A percentile compares a stretch with the other conserved stretches of the same genome.
Evolutionary conservation across 2,113 vertebrate species (phyloP).

Genomic region (Mus pahari): DNA sequence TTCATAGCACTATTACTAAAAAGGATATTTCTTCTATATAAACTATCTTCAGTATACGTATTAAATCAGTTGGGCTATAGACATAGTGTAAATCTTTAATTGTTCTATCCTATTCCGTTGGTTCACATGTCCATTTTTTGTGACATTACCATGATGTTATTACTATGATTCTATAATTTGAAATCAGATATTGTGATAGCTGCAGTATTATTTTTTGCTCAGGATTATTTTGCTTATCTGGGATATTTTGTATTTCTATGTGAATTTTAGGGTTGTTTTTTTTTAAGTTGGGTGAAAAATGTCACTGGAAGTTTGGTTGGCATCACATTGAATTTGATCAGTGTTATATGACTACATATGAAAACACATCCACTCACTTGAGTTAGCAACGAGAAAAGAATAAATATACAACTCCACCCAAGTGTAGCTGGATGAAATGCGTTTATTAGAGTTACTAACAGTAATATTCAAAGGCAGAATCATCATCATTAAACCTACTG

Average conservation of each 20-base stretch:
- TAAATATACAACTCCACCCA: not conserved
- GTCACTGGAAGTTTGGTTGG: not conserved
- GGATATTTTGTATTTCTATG: not conserved
- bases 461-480: not conserved
- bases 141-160: not conserved
- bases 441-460: not conserved
- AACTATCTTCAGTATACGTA: not conserved
- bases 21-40: not conserved
- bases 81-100: not conserved
- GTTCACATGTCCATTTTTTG: not conserved
- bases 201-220: not conserved
- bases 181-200: not conserved
- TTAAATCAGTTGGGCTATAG: not conserved
- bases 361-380: not conserved
- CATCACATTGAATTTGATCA: not conserved
- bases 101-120: not conserved
- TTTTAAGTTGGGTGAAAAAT: not conserved
- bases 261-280: not conserved
- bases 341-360: not conserved
- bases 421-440: not conserved
- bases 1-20: not conserved
- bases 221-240: not conserved
- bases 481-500: not conserved
- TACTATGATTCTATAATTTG: not conserved
- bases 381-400: not conserved